Evolutionary conservation across 2,797 vertebrate genomes (phyloP).

Genomic region (Thalassophryne amazonica): DNA sequence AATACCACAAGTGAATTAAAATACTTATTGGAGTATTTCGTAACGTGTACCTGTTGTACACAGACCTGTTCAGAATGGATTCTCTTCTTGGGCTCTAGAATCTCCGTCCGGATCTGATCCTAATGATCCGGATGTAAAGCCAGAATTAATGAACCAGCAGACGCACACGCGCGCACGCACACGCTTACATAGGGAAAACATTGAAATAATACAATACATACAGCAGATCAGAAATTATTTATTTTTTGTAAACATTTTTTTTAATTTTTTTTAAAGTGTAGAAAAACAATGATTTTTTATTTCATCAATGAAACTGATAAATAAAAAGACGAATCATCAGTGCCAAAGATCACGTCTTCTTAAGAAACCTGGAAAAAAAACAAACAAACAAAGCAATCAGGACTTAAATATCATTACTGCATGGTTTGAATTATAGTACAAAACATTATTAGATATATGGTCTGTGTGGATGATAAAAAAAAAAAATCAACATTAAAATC

Average conservation of each 20-base stretch:
- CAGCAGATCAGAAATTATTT: too few relatives aligned
- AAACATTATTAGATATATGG: too few relatives aligned
- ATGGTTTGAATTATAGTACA: too few relatives aligned
- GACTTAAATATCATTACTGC: not conserved
- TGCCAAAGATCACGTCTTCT: conserved; percentile 18
- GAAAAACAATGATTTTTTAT: not conserved
- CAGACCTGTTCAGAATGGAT: not conserved
- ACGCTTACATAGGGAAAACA: too few relatives aligned
- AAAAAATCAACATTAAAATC: too few relatives aligned
- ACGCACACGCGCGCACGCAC: too few relatives aligned
- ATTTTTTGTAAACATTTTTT: conserved; percentile 22
- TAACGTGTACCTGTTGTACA: conserved; percentile 15
- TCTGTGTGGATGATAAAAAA: too few relatives aligned
- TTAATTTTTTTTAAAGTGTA: conserved; percentile 17
- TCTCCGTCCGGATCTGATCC: not conserved
- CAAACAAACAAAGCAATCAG: not conserved
- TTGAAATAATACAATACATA: too few relatives aligned
- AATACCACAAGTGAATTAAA: too few relatives aligned
- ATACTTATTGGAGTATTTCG: too few relatives aligned
- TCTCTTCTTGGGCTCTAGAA: conserved; percentile 5
- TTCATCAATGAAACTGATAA: not conserved
- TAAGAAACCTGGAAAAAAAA: conserved; percentile 47
- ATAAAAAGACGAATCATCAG: not conserved
- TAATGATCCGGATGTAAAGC: conserved; percentile 40
- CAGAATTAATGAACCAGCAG: conserved; percentile 41